phyloP scores from a whole-genome alignment of 2,888 invertebrate genomes.

The Sturmia bella region DNA sequence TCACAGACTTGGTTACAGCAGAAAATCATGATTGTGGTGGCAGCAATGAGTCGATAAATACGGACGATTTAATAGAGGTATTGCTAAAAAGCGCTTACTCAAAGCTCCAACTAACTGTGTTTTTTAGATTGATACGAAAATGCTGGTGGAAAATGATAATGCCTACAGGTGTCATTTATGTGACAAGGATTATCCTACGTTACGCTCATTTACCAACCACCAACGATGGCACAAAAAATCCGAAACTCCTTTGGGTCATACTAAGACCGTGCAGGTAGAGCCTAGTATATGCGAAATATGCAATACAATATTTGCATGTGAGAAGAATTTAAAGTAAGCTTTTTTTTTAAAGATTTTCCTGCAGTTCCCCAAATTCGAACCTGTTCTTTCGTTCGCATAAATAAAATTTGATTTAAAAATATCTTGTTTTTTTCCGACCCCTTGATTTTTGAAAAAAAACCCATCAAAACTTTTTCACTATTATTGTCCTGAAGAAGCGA shows the following conservation, averaged over 20 bases:
- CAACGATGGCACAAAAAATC: conserved; percentile 62
- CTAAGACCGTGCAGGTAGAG: conserved; percentile 25
- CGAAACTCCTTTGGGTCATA: not conserved
- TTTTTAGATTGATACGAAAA: conserved; percentile 31
- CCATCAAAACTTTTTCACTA: no score
- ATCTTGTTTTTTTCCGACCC: no score
- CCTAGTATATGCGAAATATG: conserved; percentile 84
- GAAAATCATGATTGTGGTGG: conserved; percentile 75
- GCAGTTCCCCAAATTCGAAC: no score
- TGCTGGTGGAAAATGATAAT: not conserved
- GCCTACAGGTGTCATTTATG: conserved; percentile 63
- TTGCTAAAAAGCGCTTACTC: not conserved
- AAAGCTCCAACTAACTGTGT: not conserved
- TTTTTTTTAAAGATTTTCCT: not conserved
- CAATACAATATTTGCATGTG: conserved; percentile 86
- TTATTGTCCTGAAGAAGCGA: no score
- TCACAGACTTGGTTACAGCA: conserved; percentile 74
- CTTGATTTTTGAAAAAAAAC: no score
- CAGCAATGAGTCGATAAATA: conserved; percentile 15
- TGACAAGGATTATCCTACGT: conserved; percentile 57
- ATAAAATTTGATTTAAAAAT: no score
- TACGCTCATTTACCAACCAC: conserved; percentile 66
- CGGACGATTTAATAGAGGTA: conserved; percentile 10
- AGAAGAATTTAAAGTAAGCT: conserved; percentile 83
- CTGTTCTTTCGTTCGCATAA: no score